phyloP scores from a whole-genome alignment of 2,888 invertebrate genomes.

The Ormyrus labotus region DNA sequence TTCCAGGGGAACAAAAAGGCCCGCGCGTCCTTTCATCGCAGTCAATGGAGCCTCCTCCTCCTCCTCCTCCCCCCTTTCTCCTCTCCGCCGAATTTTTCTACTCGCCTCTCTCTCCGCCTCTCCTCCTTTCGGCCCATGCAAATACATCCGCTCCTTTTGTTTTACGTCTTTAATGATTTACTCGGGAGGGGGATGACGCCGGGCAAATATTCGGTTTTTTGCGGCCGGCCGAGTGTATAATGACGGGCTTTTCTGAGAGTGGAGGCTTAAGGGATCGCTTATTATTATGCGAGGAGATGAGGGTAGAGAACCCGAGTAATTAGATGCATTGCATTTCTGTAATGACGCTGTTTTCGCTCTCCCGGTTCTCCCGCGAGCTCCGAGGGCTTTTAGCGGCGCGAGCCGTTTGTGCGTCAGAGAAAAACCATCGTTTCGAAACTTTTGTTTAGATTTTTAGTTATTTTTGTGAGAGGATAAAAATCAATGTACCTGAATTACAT shows the following conservation, averaged over 20 bases:
- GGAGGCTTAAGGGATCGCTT: not conserved
- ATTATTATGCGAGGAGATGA: not conserved
- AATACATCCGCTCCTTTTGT: no score
- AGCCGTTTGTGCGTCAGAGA: no score
- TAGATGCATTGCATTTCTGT: constrained; percentile 15
- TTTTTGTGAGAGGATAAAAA: no score
- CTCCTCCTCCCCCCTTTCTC: not conserved
- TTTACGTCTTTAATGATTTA: no score
- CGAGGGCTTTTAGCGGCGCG: not conserved
- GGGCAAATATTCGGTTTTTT: not conserved
- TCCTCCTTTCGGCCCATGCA: not conserved
- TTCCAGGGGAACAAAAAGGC: constrained; percentile 57
- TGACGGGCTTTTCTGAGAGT: not conserved
- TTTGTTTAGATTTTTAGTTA: no score
- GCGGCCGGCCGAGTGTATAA: constrained; percentile 34
- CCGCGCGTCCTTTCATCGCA: constrained; percentile 24
- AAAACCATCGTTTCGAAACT: no score
- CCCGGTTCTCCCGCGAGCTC: not conserved
- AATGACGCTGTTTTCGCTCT: not conserved
- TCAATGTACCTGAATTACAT: no score
- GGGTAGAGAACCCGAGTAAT: not conserved
- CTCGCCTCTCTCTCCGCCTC: not conserved
- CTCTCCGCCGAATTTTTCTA: not conserved
- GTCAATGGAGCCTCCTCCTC: constrained; percentile 7
- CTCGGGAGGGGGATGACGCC: not conserved